Evolutionary conservation across 2,797 vertebrate species (phyloP).

Genomic region (Serranus cabrilla): DNA sequence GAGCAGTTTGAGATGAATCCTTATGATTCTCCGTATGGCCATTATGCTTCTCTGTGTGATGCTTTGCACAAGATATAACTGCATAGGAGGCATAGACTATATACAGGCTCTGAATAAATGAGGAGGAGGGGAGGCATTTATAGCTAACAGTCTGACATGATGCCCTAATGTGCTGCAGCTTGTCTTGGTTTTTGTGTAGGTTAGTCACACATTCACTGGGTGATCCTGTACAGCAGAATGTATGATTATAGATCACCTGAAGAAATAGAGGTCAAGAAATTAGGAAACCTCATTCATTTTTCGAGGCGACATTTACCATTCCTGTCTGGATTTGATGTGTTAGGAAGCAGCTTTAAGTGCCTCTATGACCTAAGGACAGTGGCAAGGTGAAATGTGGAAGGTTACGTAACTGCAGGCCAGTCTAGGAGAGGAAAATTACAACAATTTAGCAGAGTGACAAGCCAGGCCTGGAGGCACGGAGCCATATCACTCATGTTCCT

Average conservation of each 20-base stretch:
- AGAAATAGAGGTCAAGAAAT: background rate
- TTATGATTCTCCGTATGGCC: constrained; percentile 20
- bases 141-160: constrained; percentile 8
- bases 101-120: constrained; percentile 31
- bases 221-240: background rate
- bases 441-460: constrained; percentile 73
- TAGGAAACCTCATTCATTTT: background rate
- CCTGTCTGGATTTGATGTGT: constrained; percentile 6
- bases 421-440: constrained; percentile 67
- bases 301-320: background rate
- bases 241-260: constrained; percentile 1
- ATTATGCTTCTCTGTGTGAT: constrained; percentile 26
- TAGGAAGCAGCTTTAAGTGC: constrained; percentile 21
- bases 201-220: background rate
- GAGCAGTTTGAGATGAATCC: constrained; percentile 42
- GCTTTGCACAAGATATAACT: constrained; percentile 17
- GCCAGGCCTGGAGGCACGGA: constrained; percentile 56
- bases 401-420: constrained; percentile 45
- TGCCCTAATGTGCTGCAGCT: constrained; percentile 6
- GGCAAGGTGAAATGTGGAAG: constrained; percentile 60
- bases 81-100: background rate
- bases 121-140: background rate
- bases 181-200: constrained; percentile 4
- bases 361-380: constrained; percentile 51
- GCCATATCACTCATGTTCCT: constrained; percentile 72